Percentiles rank a stretch among this genome's conserved stretches.
Conservation (phyloP, 2,113 vertebrate species). For the Neoarius graeffei region DNA sequence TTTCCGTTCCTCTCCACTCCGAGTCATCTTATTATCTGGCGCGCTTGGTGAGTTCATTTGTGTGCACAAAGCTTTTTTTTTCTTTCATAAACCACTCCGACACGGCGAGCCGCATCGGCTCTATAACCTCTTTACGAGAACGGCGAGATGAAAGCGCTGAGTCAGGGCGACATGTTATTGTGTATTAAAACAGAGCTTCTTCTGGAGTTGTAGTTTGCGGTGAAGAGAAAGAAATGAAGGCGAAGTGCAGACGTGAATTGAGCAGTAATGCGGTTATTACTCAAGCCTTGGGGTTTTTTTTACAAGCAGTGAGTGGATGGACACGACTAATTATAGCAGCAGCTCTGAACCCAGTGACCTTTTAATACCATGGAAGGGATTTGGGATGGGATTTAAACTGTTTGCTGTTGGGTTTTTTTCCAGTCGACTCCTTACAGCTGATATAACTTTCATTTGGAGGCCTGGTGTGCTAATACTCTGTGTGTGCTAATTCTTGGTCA, state of each 20-base stretch:
- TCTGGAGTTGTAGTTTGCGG: constrained; percentile 40
- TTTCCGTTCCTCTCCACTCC: background rate
- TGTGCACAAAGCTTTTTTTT: constrained; percentile 48
- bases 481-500: constrained; percentile 5
- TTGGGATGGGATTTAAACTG: background rate
- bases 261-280: background rate
- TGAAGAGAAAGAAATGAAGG: background rate
- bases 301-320: background rate
- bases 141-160: constrained; percentile 47
- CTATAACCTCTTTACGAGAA: constrained; percentile 29
- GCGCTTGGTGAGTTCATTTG: constrained; percentile 60
- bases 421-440: background rate
- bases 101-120: background rate
- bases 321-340: background rate
- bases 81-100: constrained; percentile 30
- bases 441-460: background rate
- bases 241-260: background rate
- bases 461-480: background rate
- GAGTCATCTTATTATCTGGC: constrained; percentile 54
- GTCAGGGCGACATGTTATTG: constrained; percentile 35
- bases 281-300: background rate
- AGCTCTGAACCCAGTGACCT: background rate
- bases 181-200: constrained; percentile 20
- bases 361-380: background rate
- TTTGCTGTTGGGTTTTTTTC: background rate